Base-by-base conservation (phyloP, 1,140 invertebrate species). In the Drosophila orosa region DNA sequence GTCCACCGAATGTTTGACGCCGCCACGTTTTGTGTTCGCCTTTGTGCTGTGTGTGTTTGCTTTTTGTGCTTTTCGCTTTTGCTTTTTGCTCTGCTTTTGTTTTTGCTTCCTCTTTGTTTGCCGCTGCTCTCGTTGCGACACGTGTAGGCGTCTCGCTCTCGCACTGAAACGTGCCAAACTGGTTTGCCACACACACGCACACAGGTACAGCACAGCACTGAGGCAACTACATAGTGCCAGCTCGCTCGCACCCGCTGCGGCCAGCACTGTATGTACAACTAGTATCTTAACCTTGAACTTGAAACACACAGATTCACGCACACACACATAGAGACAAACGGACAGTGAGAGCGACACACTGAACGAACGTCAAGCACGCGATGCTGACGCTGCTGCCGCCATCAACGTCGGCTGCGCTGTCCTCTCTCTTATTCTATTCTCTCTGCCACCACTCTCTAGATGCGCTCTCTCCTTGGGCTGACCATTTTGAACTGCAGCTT, bases 281-380 rank as follows among this genome's bases (percentile, higher is more conserved):
- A 84, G 89, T 89, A 90, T 91, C 89, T 90, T 90, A 90, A 90
- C 89, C 89, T 90, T 90, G 89, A 90, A 90, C 89, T 90, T 90
- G 89, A 90, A 90, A 90, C 65, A 90, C 78, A 87, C 78, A 90
- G 78, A 79, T 59, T 68, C 65, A 42, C 42, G 13, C 40, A 47
- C 54, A 35, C 45, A 55, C 56, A 55, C 54, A 35, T 42, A 55
- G 50, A 55, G 7, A 7, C 8, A 74, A 47, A 79, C 71, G 22
- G 5, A 75, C 72, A 63, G 56, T 83, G 75, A 81, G 71, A 71
- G 61, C 84, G 84, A 89, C 84, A 89, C 76, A 89, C 84, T 84
- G 80, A 87, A 47, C 68, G 58, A 47, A 69, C 29, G 29, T 60
- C 33, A 56, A 66, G 57, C 69, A 68, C 58, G 57, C 55, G 66